phyloP scores from a whole-genome alignment of 2,797 vertebrate species.

The Myotis vivesi region DNA sequence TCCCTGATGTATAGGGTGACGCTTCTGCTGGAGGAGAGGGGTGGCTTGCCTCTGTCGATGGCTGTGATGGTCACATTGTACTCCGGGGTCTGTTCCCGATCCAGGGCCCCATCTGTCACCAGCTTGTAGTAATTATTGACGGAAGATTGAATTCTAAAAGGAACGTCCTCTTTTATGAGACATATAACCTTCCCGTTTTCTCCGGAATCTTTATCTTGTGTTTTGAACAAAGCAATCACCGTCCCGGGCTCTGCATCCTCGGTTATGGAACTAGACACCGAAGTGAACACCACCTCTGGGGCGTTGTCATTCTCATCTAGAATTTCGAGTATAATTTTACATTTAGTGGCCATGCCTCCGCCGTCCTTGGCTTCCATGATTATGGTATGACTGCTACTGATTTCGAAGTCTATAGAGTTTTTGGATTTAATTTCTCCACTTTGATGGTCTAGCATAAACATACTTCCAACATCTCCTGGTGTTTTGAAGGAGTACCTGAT shows the following conservation, averaged over 20 bases:
- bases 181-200: conserved; percentile 86
- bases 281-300: conserved; percentile 84
- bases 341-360: conserved; percentile 78
- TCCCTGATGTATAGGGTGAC: conserved; percentile 84
- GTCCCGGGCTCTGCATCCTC: conserved; percentile 82
- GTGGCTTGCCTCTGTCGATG: conserved; percentile 80
- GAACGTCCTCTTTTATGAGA: conserved; percentile 78
- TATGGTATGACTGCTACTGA: conserved; percentile 80
- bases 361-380: conserved; percentile 86
- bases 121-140: conserved; percentile 87
- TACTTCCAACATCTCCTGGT: conserved; percentile 70
- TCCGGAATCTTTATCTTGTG: conserved; percentile 86
- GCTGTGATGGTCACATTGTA: conserved; percentile 87
- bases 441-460: conserved; percentile 81
- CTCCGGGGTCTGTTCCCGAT: conserved; percentile 80
- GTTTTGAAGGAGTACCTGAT: conserved; percentile 84
- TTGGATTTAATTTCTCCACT: conserved; percentile 82
- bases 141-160: conserved; percentile 85
- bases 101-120: conserved; percentile 79
- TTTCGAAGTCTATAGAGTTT: conserved; percentile 83
- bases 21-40: conserved; percentile 81
- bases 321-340: conserved; percentile 84
- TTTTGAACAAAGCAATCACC: conserved; percentile 86
- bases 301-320: conserved; percentile 88
- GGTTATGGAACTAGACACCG: conserved; percentile 80